phyloP scores from a whole-genome alignment of 2,113 vertebrate species.

The Agelaius phoeniceus region DNA sequence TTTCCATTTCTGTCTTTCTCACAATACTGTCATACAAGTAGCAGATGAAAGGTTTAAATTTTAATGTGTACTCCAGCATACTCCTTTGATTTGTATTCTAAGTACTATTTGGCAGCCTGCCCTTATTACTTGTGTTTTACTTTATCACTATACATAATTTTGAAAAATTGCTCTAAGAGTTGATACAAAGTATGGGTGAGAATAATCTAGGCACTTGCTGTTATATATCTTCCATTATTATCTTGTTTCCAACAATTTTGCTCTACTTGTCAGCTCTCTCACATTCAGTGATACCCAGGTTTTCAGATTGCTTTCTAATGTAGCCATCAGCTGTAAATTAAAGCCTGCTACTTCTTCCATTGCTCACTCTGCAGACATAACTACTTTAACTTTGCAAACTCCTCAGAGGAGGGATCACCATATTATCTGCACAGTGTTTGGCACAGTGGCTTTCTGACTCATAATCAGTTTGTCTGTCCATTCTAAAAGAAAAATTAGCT shows the following conservation, averaged over 20 bases:
- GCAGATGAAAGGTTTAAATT: conserved; percentile 46
- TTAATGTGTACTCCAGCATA: background rate
- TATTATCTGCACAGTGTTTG: background rate
- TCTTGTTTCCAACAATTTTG: background rate
- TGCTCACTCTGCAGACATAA: background rate
- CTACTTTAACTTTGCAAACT: background rate
- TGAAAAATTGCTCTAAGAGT: background rate
- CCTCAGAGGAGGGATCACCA: background rate
- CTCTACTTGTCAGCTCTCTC: background rate
- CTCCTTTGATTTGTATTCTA: conserved; percentile 23
- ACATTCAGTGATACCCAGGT: background rate
- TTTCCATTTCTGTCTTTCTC: conserved; percentile 20
- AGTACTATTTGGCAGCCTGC: background rate
- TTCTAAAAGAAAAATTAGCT: background rate
- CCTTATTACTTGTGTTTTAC: background rate
- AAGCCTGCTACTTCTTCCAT: background rate
- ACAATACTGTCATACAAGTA: background rate
- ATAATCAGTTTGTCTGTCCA: background rate
- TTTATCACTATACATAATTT: background rate
- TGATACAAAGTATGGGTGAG: background rate
- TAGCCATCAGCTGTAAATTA: background rate
- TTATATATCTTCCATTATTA: background rate
- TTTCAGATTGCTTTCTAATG: background rate
- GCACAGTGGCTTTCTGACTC: background rate
- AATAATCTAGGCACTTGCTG: background rate